Percentiles rank a stretch among this genome's conserved stretches.
These are phyloP conservation scores for Pituophis catenifer DNA, from an alignment of 2,113 vertebrate species.

Conservation along the genomic window DNA sequence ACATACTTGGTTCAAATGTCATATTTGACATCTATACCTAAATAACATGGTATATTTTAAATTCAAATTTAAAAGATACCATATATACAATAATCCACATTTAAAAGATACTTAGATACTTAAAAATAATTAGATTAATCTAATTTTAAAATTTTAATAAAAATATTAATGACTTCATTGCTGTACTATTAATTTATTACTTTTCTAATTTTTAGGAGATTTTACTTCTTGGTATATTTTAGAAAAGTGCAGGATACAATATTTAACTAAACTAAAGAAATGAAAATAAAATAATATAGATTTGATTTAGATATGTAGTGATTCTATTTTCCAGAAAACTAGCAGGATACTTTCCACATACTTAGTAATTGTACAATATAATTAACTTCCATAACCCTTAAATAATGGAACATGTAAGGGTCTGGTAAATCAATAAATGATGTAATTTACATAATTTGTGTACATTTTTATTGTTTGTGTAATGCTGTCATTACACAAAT, in stretches of 20 bases:
- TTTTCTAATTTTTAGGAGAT: background rate
- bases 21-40: background rate
- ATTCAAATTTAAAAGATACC: background rate
- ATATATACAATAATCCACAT: background rate
- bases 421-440: background rate
- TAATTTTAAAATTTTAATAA: background rate
- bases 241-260: background rate
- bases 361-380: background rate
- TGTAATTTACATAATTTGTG: background rate
- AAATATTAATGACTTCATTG: background rate
- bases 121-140: background rate
- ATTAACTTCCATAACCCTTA: background rate
- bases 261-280: background rate
- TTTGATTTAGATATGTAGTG: background rate
- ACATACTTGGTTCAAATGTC: background rate
- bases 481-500: background rate
- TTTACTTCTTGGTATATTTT: background rate
- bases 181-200: background rate
- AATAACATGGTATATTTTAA: background rate
- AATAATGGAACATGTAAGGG: background rate
- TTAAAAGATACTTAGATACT: background rate
- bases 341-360: background rate
- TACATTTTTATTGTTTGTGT: background rate
- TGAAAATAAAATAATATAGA: background rate
- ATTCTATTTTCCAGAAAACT: background rate